Conservation (phyloP, 2,113 vertebrate genomes). For the Colossoma macropomum region DNA sequence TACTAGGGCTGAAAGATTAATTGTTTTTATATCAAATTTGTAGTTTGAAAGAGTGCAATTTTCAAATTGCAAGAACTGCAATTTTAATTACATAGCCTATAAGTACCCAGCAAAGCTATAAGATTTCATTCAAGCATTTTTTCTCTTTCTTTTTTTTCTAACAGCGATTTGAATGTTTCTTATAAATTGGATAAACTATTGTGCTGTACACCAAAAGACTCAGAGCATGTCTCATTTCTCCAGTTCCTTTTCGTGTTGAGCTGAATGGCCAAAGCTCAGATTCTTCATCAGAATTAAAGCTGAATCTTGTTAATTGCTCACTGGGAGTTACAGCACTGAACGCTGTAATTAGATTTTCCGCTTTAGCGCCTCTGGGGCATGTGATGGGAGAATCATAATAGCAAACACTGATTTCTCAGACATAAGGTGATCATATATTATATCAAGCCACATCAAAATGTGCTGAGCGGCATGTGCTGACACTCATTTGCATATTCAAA, state of each 20-base stretch:
- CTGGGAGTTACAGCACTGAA: slow-evolving; percentile 48
- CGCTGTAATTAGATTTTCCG: slow-evolving; percentile 60
- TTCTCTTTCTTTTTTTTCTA: too few relatives aligned
- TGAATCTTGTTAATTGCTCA: slow-evolving; percentile 65
- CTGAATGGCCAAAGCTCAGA: background rate
- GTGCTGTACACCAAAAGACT: slow-evolving; percentile 38
- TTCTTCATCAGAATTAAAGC: slow-evolving; percentile 56
- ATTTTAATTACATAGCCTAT: too few relatives aligned
- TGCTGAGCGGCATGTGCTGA: background rate
- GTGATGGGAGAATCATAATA: slow-evolving; percentile 25
- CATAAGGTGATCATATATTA: background rate
- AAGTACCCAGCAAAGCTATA: too few relatives aligned
- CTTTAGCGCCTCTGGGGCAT: slow-evolving; percentile 52
- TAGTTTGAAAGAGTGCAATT: too few relatives aligned
- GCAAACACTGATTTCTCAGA: slow-evolving; percentile 25
- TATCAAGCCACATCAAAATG: background rate
- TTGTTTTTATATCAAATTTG: too few relatives aligned
- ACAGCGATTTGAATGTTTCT: slow-evolving; percentile 3
- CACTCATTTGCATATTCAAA: background rate
- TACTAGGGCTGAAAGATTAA: too few relatives aligned
- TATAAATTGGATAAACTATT: slow-evolving; percentile 56
- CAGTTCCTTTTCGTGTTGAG: background rate
- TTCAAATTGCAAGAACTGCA: too few relatives aligned
- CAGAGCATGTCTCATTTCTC: slow-evolving; percentile 1
- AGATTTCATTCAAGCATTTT: too few relatives aligned